Base-by-base conservation (phyloP, 2,797 vertebrate species). In the Phoxinus dragarum region DNA sequence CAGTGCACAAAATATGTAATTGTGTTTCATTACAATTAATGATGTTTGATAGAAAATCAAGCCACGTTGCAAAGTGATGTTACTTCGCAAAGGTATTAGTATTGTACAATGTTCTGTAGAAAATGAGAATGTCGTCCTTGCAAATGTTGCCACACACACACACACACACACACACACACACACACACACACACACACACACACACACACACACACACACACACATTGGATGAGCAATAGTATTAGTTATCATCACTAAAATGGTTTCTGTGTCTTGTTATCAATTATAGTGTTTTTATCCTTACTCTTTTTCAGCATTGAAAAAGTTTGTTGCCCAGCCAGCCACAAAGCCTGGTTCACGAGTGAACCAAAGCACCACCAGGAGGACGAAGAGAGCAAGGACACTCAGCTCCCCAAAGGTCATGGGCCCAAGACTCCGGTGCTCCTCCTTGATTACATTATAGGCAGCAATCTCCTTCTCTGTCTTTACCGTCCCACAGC, bases 361-460 rank as follows among this genome's bases (percentile, higher is more conserved):
- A n/a, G 96, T 96, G 93, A 99, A 99, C 98, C 98, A 99, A 87
- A 99, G 95, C 79, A 89, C 27, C 82, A 99, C 94, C 89, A 99
- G 93, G 82, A 98, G 92, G 78, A 91, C 0, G 89, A 99, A 99
- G 76, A 96, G 94, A 0, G 92, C 67, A 82, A 98, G 90, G 16
- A 99, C 96, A 11, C 89, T 97, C 86, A 89, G 42, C 91, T 99
- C 98, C 0, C 95, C 97, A 0, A 96, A 99, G 49, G 94, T 95
- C 90, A 97, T 90, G 16, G 94, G 93, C 0, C 98, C 98, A 82
- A 99, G 90, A 3, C 94, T 95, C 8, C 40, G 90, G 88, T 97
- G 92, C 84, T 98, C 97, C 9, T 93, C 93, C 40, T 88, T 90
- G 87, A 99, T 95, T 69, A 97, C 86, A 0, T 84, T 10, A 8